These are phyloP conservation scores for Lemur catta DNA, from an alignment of 2,797 vertebrate species.

Conservation along the genomic window DNA sequence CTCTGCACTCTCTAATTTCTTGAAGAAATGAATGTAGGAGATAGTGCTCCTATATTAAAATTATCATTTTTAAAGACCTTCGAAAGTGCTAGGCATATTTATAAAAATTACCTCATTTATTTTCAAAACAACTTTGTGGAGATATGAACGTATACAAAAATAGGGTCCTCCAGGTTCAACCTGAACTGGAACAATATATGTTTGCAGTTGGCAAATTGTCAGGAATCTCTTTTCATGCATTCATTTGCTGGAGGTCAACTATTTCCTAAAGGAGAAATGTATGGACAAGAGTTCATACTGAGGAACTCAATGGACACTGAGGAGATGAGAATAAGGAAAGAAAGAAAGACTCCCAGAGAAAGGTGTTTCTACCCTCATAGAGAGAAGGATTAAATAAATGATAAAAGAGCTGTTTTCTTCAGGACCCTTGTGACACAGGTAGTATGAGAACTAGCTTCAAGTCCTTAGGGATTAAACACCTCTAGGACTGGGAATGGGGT, in stretches of 20 bases:
- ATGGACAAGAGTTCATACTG: background rate
- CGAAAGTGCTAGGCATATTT: background rate
- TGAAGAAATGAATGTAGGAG: background rate
- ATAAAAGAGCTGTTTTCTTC: background rate
- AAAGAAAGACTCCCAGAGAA: background rate
- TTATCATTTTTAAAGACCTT: background rate
- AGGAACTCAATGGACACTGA: background rate
- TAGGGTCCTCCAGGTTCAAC: background rate
- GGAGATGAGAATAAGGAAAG: background rate
- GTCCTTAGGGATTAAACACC: background rate
- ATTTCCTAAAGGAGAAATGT: background rate
- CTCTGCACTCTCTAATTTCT: background rate
- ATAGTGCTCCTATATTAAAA: background rate
- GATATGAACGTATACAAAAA: background rate
- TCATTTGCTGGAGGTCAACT: background rate
- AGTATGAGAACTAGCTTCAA: background rate
- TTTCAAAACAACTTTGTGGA: background rate
- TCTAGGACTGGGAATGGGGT: background rate
- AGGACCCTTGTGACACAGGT: background rate
- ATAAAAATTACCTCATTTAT: background rate
- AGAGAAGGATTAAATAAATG: background rate
- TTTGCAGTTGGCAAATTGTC: background rate
- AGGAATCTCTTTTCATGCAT: background rate
- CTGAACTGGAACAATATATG: background rate
- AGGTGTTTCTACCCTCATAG: background rate